phyloP scores from a whole-genome alignment of 2,797 vertebrate species.

The Luscinia megarhynchos region DNA sequence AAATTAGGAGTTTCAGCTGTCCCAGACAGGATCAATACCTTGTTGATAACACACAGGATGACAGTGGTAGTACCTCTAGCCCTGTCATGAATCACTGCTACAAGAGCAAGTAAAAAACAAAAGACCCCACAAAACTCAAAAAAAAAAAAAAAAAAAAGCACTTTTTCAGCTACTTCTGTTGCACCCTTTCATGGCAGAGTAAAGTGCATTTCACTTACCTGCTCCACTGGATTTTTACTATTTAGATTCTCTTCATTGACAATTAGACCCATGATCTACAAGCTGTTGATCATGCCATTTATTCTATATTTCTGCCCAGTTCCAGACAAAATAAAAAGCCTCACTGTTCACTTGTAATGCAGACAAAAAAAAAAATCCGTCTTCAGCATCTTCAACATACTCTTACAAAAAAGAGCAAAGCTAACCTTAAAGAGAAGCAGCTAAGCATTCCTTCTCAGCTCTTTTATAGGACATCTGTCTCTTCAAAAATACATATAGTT shows the following conservation, averaged over 20 bases:
- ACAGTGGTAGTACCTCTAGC: not conserved
- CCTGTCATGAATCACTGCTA: accelerated
- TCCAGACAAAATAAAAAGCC: not conserved
- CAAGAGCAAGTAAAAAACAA: not conserved
- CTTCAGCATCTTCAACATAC: not conserved
- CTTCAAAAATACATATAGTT: not conserved
- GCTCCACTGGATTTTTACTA: not conserved
- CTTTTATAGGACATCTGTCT: not conserved
- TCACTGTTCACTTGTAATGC: accelerated
- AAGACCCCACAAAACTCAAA: not conserved
- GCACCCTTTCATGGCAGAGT: not conserved
- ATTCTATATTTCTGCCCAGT: not conserved
- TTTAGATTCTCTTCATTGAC: not conserved
- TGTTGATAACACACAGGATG: not conserved
- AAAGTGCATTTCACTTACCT: not conserved
- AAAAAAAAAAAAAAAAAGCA: not conserved
- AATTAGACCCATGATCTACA: not conserved
- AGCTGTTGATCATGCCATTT: not conserved
- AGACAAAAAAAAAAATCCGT: not conserved
- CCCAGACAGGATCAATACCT: not conserved
- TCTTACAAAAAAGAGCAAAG: not conserved
- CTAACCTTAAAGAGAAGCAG: not conserved
- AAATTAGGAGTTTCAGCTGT: not conserved
- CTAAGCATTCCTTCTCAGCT: not conserved
- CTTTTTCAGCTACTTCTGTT: not conserved